Evolutionary conservation across 2,888 invertebrate genomes (phyloP).

Genomic region (Cheilosia urbana): DNA sequence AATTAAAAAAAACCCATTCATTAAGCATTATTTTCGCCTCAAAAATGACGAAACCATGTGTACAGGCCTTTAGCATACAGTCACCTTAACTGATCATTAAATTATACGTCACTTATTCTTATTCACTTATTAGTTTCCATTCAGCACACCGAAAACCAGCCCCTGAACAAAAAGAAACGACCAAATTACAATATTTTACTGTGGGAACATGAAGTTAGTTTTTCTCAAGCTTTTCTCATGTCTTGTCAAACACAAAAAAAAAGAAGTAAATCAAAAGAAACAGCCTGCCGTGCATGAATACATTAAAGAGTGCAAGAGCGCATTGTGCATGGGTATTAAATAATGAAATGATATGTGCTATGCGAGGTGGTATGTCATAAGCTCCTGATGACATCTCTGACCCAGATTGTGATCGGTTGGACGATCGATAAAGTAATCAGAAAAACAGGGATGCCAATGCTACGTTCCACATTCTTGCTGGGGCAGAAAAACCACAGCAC

Average conservation of each 20-base stretch:
- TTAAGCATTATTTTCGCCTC: slow-evolving; percentile 48
- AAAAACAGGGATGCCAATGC: slow-evolving; percentile 32
- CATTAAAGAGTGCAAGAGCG: slow-evolving; percentile 46
- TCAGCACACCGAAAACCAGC: slow-evolving; percentile 25
- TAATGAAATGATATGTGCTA: slow-evolving; percentile 45
- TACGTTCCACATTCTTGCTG: slow-evolving; percentile 41
- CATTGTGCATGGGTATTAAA: slow-evolving; percentile 56
- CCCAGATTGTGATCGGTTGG: slow-evolving; percentile 35
- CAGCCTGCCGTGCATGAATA: slow-evolving; percentile 38
- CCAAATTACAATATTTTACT: slow-evolving; percentile 41
- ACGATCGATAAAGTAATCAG: slow-evolving; percentile 43
- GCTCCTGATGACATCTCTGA: slow-evolving; percentile 61
- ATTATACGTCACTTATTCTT: slow-evolving; percentile 28
- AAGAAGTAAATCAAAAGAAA: no score
- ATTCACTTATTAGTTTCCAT: slow-evolving; percentile 59
- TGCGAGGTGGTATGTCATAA: slow-evolving; percentile 51
- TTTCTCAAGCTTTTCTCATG: slow-evolving; percentile 53
- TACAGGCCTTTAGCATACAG: slow-evolving; percentile 28
- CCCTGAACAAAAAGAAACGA: slow-evolving; percentile 1
- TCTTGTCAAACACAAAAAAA: slow-evolving; percentile 38
- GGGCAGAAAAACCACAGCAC: slow-evolving; percentile 24
- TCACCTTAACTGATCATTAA: slow-evolving; percentile 36
- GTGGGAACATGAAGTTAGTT: slow-evolving; percentile 63
- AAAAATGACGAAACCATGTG: slow-evolving; percentile 56
- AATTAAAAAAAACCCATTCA: slow-evolving; percentile 33